A percentile compares a stretch with the other conserved stretches of the same genome.
Evolutionary conservation across 2,113 vertebrate species (phyloP).

Genomic region (Penelope pileata): DNA sequence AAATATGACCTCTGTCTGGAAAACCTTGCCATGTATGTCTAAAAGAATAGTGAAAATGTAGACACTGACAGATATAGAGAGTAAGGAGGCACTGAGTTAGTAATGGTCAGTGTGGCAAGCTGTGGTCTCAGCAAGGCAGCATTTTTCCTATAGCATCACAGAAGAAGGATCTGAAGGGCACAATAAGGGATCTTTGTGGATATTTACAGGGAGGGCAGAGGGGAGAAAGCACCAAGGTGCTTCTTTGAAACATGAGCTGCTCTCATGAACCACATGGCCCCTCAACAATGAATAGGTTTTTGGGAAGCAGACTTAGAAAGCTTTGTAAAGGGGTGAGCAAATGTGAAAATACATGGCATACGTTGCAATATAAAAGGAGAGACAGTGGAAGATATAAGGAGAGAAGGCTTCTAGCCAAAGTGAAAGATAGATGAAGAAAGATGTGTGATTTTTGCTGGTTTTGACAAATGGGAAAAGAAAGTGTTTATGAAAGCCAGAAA

Average conservation of each 20-base stretch:
- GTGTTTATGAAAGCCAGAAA: neutral
- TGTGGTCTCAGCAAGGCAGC: slow-evolving; percentile 6
- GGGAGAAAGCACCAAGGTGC: neutral
- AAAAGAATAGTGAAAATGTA: neutral
- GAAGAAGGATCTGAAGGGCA: neutral
- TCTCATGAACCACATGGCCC: neutral
- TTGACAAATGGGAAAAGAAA: neutral
- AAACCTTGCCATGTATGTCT: neutral
- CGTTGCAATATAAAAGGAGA: neutral
- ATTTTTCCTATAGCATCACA: neutral
- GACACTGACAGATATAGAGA: neutral
- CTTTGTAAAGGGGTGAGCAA: neutral
- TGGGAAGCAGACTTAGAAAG: neutral
- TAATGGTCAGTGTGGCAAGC: neutral
- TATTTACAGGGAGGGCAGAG: slow-evolving; percentile 14
- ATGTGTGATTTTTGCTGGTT: neutral
- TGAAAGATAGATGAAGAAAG: neutral
- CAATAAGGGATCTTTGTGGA: neutral
- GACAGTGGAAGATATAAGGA: neutral
- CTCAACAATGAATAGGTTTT: neutral
- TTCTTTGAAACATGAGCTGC: neutral
- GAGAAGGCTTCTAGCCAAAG: neutral
- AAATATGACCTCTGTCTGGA: neutral
- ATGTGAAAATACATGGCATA: neutral
- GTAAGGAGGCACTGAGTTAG: neutral